Conservation (phyloP, 2,113 vertebrate genomes). For the Ceyx cyanopectus region DNA sequence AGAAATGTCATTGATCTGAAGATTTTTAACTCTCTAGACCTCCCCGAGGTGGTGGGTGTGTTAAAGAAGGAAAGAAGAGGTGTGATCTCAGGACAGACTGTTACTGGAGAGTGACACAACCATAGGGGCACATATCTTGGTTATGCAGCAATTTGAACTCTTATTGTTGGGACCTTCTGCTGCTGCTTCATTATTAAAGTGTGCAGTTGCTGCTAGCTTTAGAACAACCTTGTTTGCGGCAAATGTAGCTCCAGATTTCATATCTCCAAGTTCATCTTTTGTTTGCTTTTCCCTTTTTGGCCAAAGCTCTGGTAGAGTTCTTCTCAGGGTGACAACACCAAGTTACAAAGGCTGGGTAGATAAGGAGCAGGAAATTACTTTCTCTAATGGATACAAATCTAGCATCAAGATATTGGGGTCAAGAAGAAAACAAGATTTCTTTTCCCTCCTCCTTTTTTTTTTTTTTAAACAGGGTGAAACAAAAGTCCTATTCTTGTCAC, state of each 20-base stretch:
- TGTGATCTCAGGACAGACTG: background rate
- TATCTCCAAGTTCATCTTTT: background rate
- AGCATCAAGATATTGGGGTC: background rate
- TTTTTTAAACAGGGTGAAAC: background rate
- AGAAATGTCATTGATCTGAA: background rate
- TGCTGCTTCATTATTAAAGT: background rate
- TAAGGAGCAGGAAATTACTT: constrained; percentile 2
- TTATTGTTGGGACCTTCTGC: background rate
- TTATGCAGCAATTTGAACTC: background rate
- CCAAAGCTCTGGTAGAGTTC: background rate
- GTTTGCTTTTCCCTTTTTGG: constrained; percentile 17
- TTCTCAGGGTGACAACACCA: background rate
- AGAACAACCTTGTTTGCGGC: background rate
- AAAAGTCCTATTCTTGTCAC: background rate
- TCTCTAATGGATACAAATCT: background rate
- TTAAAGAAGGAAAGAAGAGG: background rate
- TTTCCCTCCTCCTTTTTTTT: background rate
- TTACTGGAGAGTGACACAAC: background rate
- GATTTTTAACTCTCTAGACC: background rate
- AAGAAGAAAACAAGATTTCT: background rate
- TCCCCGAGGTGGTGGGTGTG: background rate
- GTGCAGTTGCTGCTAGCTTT: background rate
- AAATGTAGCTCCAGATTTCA: background rate
- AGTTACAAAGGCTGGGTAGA: constrained; percentile 19
- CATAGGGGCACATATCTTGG: background rate